Percentiles rank a stretch among this genome's conserved stretches.
These are phyloP conservation scores for Dryadula phaetusa DNA, from an alignment of 2,888 invertebrate species.

Conservation along the genomic window DNA sequence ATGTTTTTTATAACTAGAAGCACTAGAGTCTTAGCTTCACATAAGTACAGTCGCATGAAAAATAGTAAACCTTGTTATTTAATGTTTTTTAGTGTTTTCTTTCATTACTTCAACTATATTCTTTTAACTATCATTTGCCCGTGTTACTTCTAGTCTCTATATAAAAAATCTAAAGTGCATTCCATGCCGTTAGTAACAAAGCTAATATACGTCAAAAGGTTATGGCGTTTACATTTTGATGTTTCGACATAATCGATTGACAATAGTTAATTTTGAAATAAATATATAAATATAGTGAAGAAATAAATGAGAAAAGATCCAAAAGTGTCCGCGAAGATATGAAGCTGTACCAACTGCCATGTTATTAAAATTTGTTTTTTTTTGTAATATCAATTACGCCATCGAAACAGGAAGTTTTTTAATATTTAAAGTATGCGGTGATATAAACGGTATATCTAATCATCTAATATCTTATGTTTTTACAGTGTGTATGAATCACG, in stretches of 20 bases:
- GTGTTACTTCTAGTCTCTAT: neutral
- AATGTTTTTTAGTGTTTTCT: neutral
- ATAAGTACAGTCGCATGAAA: neutral
- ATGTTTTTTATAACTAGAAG: neutral
- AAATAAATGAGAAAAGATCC: constrained; percentile 8
- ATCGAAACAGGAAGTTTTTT: constrained; percentile 5
- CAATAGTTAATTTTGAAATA: neutral
- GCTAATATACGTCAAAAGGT: constrained; percentile 7
- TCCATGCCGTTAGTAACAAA: constrained; percentile 40
- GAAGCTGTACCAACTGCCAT: constrained; percentile 19
- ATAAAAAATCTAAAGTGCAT: constrained; percentile 26
- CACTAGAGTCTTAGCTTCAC: neutral
- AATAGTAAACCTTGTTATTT: too few relatives aligned
- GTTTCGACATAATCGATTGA: neutral
- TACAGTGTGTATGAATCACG: constrained; percentile 7
- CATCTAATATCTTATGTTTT: constrained; percentile 11
- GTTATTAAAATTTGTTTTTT: neutral
- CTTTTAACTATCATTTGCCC: neutral
- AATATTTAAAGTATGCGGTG: constrained; percentile 1
- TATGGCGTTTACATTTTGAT: neutral
- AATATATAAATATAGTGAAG: neutral
- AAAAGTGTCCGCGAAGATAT: constrained; percentile 8
- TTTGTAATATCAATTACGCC: neutral
- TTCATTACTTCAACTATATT: neutral
- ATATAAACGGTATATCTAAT: constrained; percentile 12